Conservation (phyloP, 2,888 invertebrate species). For the Leucania comma region DNA sequence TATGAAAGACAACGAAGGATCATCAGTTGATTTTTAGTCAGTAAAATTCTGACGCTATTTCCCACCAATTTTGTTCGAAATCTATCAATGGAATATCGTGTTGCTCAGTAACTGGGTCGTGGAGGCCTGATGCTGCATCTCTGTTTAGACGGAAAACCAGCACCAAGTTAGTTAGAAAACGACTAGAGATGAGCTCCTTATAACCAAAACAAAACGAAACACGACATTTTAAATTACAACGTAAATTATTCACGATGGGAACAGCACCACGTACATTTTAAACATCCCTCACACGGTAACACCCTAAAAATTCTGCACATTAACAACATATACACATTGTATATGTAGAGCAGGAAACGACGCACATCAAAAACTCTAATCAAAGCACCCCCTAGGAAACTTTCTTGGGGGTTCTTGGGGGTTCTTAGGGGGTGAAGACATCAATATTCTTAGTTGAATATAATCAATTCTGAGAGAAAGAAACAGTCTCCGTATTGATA, state of each 20-base stretch:
- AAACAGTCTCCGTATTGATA: slow-evolving; percentile 91
- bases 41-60: too few species aligned
- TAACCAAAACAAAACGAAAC: slow-evolving; percentile 11
- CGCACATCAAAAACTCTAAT: slow-evolving; percentile 86
- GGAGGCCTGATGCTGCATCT: too few species aligned
- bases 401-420: slow-evolving; percentile 76
- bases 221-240: slow-evolving; percentile 19
- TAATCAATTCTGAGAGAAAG: slow-evolving; percentile 91
- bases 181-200: neutral
- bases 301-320: slow-evolving; percentile 56
- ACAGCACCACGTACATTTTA: slow-evolving; percentile 25
- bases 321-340: slow-evolving; percentile 46
- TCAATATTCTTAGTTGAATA: slow-evolving; percentile 90
- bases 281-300: slow-evolving; percentile 43
- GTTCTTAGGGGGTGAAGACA: slow-evolving; percentile 77
- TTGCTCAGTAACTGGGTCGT: too few species aligned
- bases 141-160: too few species aligned
- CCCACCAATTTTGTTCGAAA: too few species aligned
- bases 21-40: too few species aligned
- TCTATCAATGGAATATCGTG: too few species aligned
- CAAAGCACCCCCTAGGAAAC: slow-evolving; percentile 80
- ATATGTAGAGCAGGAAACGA: slow-evolving; percentile 62
- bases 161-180: too few species aligned
- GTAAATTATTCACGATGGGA: slow-evolving; percentile 9
- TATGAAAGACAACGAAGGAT: too few species aligned